Conservation (phyloP, 2,888 invertebrate species). For the Tholera decimalis region DNA sequence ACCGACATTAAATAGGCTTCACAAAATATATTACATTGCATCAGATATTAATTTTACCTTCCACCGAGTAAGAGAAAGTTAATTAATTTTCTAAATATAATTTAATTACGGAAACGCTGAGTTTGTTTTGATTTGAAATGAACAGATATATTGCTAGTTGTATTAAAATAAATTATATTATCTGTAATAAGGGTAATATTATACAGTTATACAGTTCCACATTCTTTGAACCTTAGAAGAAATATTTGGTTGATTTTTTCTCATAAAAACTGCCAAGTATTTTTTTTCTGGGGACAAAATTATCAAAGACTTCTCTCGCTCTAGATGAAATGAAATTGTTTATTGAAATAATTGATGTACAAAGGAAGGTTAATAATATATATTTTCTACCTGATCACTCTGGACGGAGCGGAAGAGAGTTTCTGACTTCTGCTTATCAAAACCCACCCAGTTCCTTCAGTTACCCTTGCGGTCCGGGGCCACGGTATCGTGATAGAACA, state of each 20-base stretch:
- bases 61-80: slow-evolving; percentile 38
- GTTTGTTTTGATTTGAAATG: slow-evolving; percentile 50
- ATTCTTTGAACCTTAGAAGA: neutral
- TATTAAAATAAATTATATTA: slow-evolving; percentile 22
- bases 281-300: no score
- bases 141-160: slow-evolving; percentile 25
- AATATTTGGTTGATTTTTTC: neutral
- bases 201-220: neutral
- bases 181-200: neutral
- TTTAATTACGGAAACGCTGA: slow-evolving; percentile 36
- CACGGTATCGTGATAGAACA: no score
- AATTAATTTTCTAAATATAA: slow-evolving; percentile 59
- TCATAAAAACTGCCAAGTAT: neutral
- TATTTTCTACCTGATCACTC: no score
- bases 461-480: no score
- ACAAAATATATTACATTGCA: slow-evolving; percentile 51
- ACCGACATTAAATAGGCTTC: slow-evolving; percentile 45
- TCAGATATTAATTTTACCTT: slow-evolving; percentile 53
- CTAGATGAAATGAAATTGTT: no score
- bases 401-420: no score
- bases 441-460: no score
- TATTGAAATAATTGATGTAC: no score
- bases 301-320: no score
- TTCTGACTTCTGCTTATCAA: no score
- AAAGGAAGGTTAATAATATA: no score